Conservation (phyloP, 2,888 invertebrate species). For the Margaritifera margaritifera region DNA sequence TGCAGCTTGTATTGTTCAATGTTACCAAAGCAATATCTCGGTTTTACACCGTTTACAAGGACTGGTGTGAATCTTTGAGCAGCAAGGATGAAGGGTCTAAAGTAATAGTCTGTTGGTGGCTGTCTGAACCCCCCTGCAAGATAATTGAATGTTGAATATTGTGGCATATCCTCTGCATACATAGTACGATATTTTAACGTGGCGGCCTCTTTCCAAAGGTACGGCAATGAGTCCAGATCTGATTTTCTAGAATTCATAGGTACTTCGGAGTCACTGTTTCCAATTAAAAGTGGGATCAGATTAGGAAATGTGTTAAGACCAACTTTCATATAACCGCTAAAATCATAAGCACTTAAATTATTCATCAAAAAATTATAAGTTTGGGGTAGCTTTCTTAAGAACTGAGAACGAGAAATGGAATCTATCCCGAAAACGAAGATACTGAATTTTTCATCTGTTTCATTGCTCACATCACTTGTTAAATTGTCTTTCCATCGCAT, state of each 20-base stretch:
- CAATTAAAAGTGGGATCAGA: slow-evolving; percentile 33
- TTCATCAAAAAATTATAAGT: slow-evolving; percentile 33
- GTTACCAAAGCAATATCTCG: slow-evolving; percentile 79
- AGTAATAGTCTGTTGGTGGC: slow-evolving; percentile 88
- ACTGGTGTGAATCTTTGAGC: slow-evolving; percentile 55
- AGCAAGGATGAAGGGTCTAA: slow-evolving; percentile 82
- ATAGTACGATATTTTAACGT: slow-evolving; percentile 83
- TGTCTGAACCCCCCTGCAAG: slow-evolving; percentile 81
- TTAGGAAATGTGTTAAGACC: slow-evolving; percentile 43
- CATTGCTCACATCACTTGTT: neutral
- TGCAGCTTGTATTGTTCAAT: slow-evolving; percentile 83
- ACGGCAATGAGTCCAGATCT: slow-evolving; percentile 75
- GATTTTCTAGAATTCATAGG: slow-evolving; percentile 9
- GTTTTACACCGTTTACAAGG: no score
- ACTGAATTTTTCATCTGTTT: slow-evolving; percentile 22
- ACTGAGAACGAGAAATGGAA: slow-evolving; percentile 24
- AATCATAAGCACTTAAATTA: slow-evolving; percentile 28
- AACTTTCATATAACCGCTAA: slow-evolving; percentile 42
- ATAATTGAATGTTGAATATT: slow-evolving; percentile 87
- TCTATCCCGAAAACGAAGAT: slow-evolving; percentile 27
- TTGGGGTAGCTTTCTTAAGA: slow-evolving; percentile 31
- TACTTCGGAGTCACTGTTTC: slow-evolving; percentile 13
- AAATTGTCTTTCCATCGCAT: slow-evolving; percentile 6
- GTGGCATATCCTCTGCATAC: slow-evolving; percentile 86
- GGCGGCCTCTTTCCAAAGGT: slow-evolving; percentile 87